phyloP scores from a whole-genome alignment of 1,140 invertebrate species.

The Scaptodrosophila lebanonensis region DNA sequence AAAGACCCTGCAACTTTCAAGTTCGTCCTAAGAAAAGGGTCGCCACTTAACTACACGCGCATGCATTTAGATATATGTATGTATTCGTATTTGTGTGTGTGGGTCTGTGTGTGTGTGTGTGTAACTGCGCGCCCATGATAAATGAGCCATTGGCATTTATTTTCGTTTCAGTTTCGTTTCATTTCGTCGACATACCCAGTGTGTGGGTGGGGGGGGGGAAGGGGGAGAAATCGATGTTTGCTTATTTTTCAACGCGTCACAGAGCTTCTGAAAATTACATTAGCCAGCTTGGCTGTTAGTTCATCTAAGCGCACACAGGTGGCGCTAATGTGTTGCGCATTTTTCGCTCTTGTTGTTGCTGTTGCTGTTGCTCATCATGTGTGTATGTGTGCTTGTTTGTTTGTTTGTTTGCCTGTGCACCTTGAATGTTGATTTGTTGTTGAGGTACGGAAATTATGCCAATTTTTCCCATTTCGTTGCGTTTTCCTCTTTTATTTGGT shows the following conservation, averaged over 20 bases:
- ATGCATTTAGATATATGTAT: slow-evolving; percentile 3
- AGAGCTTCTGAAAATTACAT: slow-evolving; percentile 44
- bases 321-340: slow-evolving; percentile 32
- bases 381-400: too few species aligned
- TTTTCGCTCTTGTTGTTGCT: too few species aligned
- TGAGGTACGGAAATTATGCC: slow-evolving; percentile 47
- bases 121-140: slow-evolving; percentile 36
- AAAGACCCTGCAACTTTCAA: slow-evolving; percentile 20
- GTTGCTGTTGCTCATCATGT: too few species aligned
- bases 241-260: slow-evolving; percentile 41
- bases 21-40: too few species aligned
- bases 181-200: slow-evolving; percentile 20
- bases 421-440: slow-evolving; percentile 48
- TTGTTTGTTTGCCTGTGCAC: too few species aligned
- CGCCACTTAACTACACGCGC: too few species aligned
- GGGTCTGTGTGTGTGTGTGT: slow-evolving; percentile 2
- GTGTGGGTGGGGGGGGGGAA: too few species aligned
- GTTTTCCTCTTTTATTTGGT: too few species aligned
- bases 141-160: slow-evolving; percentile 60
- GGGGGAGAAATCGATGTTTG: slow-evolving; percentile 53
- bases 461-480: slow-evolving; percentile 35
- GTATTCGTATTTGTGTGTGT: slow-evolving; percentile 6
- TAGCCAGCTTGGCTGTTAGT: slow-evolving; percentile 23
- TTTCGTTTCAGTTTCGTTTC: slow-evolving; percentile 60
- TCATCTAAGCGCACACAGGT: slow-evolving; percentile 46